phyloP scores from a whole-genome alignment of 1,140 invertebrate species.

The Aporrectodea caliginosa region DNA sequence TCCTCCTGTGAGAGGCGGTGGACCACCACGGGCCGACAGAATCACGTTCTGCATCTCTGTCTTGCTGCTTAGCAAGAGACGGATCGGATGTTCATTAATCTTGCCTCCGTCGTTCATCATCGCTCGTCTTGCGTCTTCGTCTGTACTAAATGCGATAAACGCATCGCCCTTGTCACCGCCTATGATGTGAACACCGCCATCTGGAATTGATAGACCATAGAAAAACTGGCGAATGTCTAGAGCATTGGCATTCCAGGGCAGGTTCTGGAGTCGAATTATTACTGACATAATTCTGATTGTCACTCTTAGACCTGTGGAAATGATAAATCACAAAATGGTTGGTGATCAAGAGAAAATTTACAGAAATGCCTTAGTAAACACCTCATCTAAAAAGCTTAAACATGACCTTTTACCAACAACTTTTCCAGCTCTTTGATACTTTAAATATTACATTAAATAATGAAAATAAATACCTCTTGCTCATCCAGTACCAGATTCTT shows the following conservation, averaged over 20 bases:
- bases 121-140: constrained; percentile 93
- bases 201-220: constrained; percentile 86
- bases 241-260: constrained; percentile 94
- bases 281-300: constrained; percentile 78
- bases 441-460: no score
- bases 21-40: constrained; percentile 49
- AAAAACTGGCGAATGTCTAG: constrained; percentile 95
- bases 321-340: not conserved
- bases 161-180: constrained; percentile 95
- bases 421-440: not conserved
- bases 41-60: constrained; percentile 88
- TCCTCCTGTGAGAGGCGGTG: not conserved
- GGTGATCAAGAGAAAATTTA: not conserved
- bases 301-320: not conserved
- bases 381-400: not conserved
- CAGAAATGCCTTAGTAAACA: not conserved
- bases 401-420: not conserved
- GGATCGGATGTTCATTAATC: constrained; percentile 83
- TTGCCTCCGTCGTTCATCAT: constrained; percentile 84
- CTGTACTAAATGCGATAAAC: constrained; percentile 96
- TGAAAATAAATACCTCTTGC: not conserved
- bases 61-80: constrained; percentile 82
- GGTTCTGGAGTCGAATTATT: constrained; percentile 93
- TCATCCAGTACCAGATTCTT: no score
- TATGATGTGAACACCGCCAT: constrained; percentile 97